Percentiles rank a stretch among this genome's conserved stretches.
Evolutionary conservation across 2,888 invertebrate species (phyloP).

Genomic region (Hirudinaria manillensis): DNA sequence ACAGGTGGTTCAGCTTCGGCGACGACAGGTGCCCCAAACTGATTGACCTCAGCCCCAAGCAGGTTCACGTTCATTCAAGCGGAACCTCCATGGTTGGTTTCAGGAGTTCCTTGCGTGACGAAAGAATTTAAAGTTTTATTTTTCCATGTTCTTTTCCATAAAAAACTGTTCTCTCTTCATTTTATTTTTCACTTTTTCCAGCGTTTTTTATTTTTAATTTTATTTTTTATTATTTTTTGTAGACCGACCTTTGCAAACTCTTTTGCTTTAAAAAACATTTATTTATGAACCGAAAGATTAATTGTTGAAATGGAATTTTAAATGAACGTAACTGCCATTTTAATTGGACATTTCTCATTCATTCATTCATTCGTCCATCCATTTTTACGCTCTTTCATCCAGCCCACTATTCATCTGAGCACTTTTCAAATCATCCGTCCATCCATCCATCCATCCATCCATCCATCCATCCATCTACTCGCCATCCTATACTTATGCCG

Average conservation of each 20-base stretch:
- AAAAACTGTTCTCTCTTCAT: too few species aligned
- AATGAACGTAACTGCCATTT: too few species aligned
- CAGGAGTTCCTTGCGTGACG: background rate
- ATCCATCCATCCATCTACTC: background rate
- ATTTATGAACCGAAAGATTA: too few species aligned
- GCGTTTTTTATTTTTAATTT: too few species aligned
- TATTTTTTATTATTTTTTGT: too few species aligned
- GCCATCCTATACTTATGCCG: background rate
- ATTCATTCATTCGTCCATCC: background rate
- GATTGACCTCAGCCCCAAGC: background rate
- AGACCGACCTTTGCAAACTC: too few species aligned
- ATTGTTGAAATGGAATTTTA: too few species aligned
- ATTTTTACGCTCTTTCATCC: background rate
- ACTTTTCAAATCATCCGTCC: background rate
- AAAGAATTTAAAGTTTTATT: background rate
- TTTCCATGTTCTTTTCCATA: too few species aligned
- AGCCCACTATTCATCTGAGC: background rate
- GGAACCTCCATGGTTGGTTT: slow-evolving; percentile 7
- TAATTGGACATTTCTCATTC: background rate
- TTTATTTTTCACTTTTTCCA: too few species aligned
- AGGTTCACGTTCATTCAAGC: background rate
- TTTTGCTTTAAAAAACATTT: too few species aligned
- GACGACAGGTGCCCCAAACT: slow-evolving; percentile 7
- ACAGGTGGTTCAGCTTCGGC: background rate
- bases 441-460: background rate